Evolutionary conservation across 2,113 vertebrate genomes (phyloP), one percentile per base, ranked within the genome.

Genomic region (Oryzias melastigma): DNA sequence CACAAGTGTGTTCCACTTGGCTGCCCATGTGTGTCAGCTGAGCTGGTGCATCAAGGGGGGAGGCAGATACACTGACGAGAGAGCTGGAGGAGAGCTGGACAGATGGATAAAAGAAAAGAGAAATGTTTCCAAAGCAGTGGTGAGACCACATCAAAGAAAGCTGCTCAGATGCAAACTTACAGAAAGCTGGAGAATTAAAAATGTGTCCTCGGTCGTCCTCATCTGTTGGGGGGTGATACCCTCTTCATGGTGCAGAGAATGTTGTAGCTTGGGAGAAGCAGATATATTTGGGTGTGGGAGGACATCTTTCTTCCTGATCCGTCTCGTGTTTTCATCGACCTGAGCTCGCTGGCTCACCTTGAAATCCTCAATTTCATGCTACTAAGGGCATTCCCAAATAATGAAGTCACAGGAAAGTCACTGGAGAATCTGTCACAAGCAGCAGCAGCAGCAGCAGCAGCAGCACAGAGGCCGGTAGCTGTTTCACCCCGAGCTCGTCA

Each of bases 1-100:
- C 82, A 75, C 68, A 48, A 69, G 71, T 73, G 76, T 73, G 78
- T 85, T 88, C 78, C 71, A 80, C 83, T 87, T 85, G 87, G 80
- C 82, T 70, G 84, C 81, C 65, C 81, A 66, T 73, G 82, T 78
- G 84, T 75, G 81, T 82, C 82, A 69, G 71, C 81, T 77, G 78
- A 78, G 75, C 75, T 60, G 85, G 65, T 81, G 78, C 76, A 82
- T 86, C 81, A 80, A 82, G 75, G 71, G 53, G 35, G 65, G 58
- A 51, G 52, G 58, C 50, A 42, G 71, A 84, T 53, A 76, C 72
- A 68, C 65, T 24, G 74, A 73, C 41, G 58, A 77, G 75, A 79
- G 73, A 56, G 53, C 8, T 5, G 65, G 72, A 55, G 44, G 66
- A 75, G 71, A 49, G 71, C 57, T 58, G 46, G 60, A 66, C 42